Percentiles rank a stretch among this genome's conserved stretches.
phyloP scores from a whole-genome alignment of 1,140 invertebrate species.

The Ctenoplectra terminalis region DNA sequence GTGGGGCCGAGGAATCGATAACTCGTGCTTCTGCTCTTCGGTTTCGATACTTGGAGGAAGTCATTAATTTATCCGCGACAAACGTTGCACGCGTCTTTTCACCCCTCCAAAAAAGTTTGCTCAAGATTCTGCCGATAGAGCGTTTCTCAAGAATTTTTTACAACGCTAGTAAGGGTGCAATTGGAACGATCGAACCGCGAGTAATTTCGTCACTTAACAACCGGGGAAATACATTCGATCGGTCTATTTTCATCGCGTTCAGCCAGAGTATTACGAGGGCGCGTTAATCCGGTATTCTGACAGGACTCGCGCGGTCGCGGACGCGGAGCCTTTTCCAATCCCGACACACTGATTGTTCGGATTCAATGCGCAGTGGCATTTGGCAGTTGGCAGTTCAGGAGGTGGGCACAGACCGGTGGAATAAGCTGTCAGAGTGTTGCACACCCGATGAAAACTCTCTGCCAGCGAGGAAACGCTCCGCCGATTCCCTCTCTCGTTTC shows the following conservation, averaged over 20 bases:
- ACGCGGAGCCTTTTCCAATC: constrained; percentile 73
- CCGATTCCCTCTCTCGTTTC: constrained; percentile 30
- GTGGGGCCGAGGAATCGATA: constrained; percentile 59
- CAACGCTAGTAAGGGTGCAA: neutral
- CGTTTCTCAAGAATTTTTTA: neutral
- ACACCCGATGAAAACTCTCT: constrained; percentile 66
- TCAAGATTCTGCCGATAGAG: no score
- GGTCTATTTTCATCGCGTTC: constrained; percentile 60
- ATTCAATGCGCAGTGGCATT: constrained; percentile 78
- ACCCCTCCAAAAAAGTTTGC: no score
- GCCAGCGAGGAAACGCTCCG: constrained; percentile 66
- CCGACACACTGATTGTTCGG: constrained; percentile 77
- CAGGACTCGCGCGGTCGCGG: constrained; percentile 51
- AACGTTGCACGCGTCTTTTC: no score
- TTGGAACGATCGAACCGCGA: neutral
- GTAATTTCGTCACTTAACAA: constrained; percentile 56
- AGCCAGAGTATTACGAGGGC: constrained; percentile 68
- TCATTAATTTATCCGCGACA: neutral
- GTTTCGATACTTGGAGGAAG: neutral
- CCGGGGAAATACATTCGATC: constrained; percentile 50
- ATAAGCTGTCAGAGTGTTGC: constrained; percentile 77
- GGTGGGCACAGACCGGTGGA: constrained; percentile 68
- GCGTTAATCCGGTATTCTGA: constrained; percentile 75
- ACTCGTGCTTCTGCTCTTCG: neutral
- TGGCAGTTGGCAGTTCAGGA: constrained; percentile 69